Base-by-base conservation (phyloP, 2,113 vertebrate species). In the Microcebus murinus region DNA sequence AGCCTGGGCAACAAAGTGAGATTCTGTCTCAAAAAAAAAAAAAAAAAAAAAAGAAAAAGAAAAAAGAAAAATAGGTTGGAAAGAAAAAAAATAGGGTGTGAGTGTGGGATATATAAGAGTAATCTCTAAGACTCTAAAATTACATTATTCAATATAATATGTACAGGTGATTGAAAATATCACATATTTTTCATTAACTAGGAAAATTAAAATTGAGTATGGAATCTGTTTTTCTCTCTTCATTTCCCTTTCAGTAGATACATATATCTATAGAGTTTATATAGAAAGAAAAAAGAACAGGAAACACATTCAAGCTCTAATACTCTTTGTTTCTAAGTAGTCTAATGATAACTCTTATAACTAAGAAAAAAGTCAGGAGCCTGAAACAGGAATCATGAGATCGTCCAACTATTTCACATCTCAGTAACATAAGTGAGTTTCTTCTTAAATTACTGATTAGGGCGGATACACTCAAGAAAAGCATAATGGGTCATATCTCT, bases 101-200 rank as follows among this genome's bases (percentile, higher is more conserved):
- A 48, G 4, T 29, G 5, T 50, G n/a, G 3, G 12, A 39, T 59
- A 12, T 21, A 15, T 85, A 93, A 50, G 20, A 85, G 27, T 50
- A 89, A 79, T 73, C 34, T 55, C 25, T 67, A 96, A 59, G 48
- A 94, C 82, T 87, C 21, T 87, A 31, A 91, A 76, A 63, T 82
- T 63, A 9, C 27, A 59, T 50, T 5, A 36, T 83, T 87, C 34
- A 57, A 3, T 87, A 25, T 80, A 85, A 52, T 50, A 89, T 20
- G 2, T 68, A 57, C 6, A 42, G 42, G 31, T 86, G 65, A 63
- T 65, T 86, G 42, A 45, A 86, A 70, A 67, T 39, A 70, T 29
- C 23, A 18, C 6, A 65, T 67, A 74, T 55, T 80, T 92, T 90
- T 2, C 9, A 63, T 63, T 94, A 63, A 65, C 8, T 42, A 83